Conservation (phyloP, 2,113 vertebrate genomes). For the Coptodon bakossiorum region DNA sequence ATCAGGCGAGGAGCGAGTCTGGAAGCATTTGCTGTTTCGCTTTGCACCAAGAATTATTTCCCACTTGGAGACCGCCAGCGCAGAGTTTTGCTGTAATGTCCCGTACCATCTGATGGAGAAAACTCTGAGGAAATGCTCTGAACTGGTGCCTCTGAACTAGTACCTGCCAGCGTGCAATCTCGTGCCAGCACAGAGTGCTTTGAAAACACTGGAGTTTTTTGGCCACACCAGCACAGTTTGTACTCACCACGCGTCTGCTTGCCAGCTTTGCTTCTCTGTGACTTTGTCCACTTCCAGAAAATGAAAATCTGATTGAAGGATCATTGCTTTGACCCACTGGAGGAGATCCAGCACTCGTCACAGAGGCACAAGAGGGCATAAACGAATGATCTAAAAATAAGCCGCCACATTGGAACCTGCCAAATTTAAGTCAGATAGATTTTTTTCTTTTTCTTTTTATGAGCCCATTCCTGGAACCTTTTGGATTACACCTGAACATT, state of each 20-base stretch:
- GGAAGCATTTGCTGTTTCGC: not conserved
- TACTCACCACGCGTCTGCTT: not conserved
- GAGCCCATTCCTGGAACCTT: not conserved
- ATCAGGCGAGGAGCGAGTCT: not conserved
- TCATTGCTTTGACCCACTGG: not conserved
- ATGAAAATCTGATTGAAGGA: not conserved
- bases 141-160: not conserved
- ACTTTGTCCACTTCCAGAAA: not conserved
- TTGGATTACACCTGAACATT: not conserved
- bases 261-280: not conserved
- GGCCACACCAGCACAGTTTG: not conserved
- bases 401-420: not conserved
- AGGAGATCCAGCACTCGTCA: not conserved
- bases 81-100: not conserved
- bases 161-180: not conserved
- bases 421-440: not conserved
- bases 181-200: not conserved
- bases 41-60: not conserved
- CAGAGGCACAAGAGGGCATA: not conserved
- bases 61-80: accelerated
- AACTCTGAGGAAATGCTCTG: not conserved
- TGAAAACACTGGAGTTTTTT: not conserved
- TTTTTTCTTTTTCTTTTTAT: accelerated
- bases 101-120: not conserved
- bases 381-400: not conserved